Percentiles rank a stretch among this genome's conserved stretches.
phyloP scores from a whole-genome alignment of 2,113 vertebrate genomes.

The Tor tambroides region DNA sequence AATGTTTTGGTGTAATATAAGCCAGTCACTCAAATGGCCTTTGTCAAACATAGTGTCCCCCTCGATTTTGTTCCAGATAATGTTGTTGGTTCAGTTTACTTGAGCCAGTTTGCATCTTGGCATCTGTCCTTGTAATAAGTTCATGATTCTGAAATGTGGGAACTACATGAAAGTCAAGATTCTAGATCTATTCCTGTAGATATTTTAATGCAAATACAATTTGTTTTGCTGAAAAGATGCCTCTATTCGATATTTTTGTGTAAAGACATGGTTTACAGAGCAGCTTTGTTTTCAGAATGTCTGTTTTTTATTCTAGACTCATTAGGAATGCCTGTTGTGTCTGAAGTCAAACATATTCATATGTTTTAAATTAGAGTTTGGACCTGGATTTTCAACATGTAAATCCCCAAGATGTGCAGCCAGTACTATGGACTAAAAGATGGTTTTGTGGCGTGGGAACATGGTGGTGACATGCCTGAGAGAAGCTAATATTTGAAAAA shows the following conservation, averaged over 20 bases:
- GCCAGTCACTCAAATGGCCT: neutral
- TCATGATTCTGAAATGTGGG: neutral
- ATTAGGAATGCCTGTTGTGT: neutral
- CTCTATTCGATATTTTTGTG: neutral
- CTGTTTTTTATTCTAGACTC: neutral
- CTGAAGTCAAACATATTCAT: neutral
- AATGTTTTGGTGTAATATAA: neutral
- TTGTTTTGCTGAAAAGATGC: neutral
- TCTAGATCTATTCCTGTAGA: neutral
- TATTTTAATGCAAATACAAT: neutral
- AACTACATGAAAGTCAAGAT: neutral
- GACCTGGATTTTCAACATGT: neutral
- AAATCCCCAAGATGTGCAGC: neutral
- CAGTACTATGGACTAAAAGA: neutral
- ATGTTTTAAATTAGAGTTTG: neutral
- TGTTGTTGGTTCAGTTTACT: neutral
- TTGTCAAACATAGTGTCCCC: too few relatives aligned
- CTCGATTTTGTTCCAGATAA: neutral
- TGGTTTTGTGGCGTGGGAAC: neutral
- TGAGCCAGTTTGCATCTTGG: neutral
- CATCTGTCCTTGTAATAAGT: neutral
- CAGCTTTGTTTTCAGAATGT: neutral
- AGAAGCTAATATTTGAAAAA: neutral
- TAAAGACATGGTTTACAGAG: neutral
- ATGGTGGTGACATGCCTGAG: neutral